Evolutionary conservation across 2,113 vertebrate species (phyloP).

Genomic region (Tylochromis polylepis): DNA sequence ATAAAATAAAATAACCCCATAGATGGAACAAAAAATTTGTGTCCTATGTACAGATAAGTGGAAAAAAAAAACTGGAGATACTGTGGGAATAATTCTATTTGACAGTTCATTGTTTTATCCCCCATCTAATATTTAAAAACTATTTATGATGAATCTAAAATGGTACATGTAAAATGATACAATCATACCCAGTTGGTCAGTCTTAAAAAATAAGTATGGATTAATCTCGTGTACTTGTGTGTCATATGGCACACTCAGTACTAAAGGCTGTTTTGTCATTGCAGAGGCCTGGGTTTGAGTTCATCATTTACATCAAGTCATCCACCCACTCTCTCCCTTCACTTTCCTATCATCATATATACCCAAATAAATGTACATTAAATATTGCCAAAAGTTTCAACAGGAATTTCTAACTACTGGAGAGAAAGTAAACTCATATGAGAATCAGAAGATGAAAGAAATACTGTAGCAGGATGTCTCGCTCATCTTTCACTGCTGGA

Average conservation of each 20-base stretch:
- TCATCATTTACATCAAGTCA: background rate
- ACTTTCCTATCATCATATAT: background rate
- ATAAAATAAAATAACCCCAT: background rate
- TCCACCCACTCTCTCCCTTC: background rate
- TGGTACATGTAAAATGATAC: too few relatives aligned
- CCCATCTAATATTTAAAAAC: background rate
- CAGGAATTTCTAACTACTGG: background rate
- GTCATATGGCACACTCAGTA: fast-evolving
- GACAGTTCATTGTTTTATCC: background rate
- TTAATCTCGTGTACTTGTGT: background rate
- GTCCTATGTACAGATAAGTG: background rate
- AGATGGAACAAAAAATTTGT: background rate
- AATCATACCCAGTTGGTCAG: background rate
- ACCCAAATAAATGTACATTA: background rate
- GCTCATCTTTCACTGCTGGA: background rate
- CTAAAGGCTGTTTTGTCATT: background rate
- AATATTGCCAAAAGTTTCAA: background rate
- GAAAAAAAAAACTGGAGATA: background rate
- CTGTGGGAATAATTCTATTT: background rate
- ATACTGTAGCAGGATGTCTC: background rate
- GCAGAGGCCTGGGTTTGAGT: background rate
- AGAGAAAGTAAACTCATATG: background rate
- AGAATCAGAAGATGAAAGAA: background rate
- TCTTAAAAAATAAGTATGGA: background rate
- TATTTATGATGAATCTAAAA: background rate